Evolutionary conservation across 2,113 vertebrate genomes (phyloP).

Genomic region (Leucoraja erinaceus): DNA sequence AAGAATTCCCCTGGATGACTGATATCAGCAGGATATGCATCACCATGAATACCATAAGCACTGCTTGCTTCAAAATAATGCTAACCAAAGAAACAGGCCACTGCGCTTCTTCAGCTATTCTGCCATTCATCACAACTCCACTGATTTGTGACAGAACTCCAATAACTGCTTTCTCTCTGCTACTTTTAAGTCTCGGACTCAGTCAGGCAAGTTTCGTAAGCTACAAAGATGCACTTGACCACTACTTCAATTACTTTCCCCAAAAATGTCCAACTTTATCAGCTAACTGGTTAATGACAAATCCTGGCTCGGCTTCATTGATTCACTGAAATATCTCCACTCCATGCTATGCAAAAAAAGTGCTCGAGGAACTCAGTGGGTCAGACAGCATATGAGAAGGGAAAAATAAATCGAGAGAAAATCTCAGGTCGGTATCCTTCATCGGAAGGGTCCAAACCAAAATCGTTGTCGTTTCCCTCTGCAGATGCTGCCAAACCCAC

Average conservation of each 20-base stretch:
- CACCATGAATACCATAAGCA: not conserved
- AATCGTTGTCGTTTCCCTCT: no score
- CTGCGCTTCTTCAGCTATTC: no score
- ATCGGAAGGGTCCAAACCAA: no score
- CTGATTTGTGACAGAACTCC: no score
- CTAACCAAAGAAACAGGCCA: not conserved
- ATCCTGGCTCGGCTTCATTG: not conserved
- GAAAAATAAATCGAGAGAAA: no score
- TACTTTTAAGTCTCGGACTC: no score
- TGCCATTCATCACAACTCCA: no score
- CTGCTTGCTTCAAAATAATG: not conserved
- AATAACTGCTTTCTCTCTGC: no score
- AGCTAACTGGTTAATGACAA: not conserved
- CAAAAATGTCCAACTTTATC: not conserved
- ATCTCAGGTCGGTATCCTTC: no score
- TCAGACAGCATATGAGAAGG: no score
- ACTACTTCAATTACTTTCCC: not conserved
- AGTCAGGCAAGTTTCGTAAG: not conserved
- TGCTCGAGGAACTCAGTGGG: no score
- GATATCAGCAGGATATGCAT: not conserved
- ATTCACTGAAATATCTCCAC: not conserved
- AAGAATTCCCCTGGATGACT: not conserved
- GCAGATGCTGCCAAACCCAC: no score
- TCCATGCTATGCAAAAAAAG: not conserved
- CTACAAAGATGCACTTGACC: not conserved